A percentile compares a stretch with the other conserved stretches of the same genome.
These are phyloP conservation scores for Petrophora chlorosata DNA, from an alignment of 2,888 invertebrate genomes.

Conservation along the genomic window DNA sequence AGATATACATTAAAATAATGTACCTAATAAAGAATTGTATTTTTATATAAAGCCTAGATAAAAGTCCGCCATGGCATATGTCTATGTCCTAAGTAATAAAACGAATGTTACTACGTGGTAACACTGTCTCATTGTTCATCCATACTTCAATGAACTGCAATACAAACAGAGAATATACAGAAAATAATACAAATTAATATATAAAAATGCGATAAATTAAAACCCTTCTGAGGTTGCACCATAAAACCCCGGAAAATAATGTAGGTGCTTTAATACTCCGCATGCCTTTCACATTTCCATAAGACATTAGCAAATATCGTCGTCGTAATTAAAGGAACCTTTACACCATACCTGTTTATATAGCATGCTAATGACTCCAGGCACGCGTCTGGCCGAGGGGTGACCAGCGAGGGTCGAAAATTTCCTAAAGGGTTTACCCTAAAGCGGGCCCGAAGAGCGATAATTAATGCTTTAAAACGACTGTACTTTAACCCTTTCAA, in stretches of 20 bases:
- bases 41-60: too few species aligned
- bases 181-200: too few species aligned
- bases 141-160: too few species aligned
- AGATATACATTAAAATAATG: too few species aligned
- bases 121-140: too few species aligned
- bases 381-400: slow-evolving; percentile 75
- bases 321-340: slow-evolving; percentile 64
- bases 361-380: slow-evolving; percentile 75
- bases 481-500: slow-evolving; percentile 52
- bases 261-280: background rate
- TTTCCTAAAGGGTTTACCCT: slow-evolving; percentile 81
- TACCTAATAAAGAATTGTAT: too few species aligned
- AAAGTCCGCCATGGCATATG: too few species aligned
- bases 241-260: background rate
- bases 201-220: too few species aligned
- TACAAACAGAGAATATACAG: too few species aligned
- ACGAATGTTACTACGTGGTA: too few species aligned
- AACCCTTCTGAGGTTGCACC: background rate
- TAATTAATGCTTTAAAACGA: slow-evolving; percentile 80
- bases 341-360: slow-evolving; percentile 71
- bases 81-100: too few species aligned
- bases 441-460: slow-evolving; percentile 72
- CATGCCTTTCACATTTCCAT: slow-evolving; percentile 29
- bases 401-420: slow-evolving; percentile 80
- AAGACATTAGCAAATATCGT: slow-evolving; percentile 50